Evolutionary conservation across 1,140 invertebrate species (phyloP), one percentile per base, ranked within the genome.

Genomic region (Thalassaphorura encarpata): DNA sequence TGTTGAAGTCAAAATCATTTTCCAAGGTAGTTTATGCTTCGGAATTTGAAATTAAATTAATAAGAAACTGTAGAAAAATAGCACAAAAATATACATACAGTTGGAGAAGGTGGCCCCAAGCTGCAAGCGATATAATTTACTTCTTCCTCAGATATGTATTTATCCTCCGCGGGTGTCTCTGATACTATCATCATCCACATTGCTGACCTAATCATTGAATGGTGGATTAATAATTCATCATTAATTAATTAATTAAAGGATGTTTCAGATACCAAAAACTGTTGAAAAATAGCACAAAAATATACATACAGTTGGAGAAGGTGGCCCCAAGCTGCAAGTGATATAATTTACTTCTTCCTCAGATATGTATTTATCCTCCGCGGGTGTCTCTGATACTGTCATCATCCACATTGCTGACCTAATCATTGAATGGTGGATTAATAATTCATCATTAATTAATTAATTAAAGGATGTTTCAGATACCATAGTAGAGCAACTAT

Each of bases 291-390:
- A 19, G 19, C 43, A 16, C 5, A n/a, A 11, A 36, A 11, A n/a
- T 11, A 11, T n/a, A 36, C 33, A 46, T 19, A 39, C 42, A 4
- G 50, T 13, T 16, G 48, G 46, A 2, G 47, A n/a, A 8, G 46
- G 19, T 16, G 52, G 27, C 1, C 71, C 71, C 24, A 75, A 52
- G 42, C 67, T 66, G 2, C 67, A 72, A 68, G 81, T 78, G 65
- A 93, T 87, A 63, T 87, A 90, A 43, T 83, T 79, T 3, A 86
- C 70, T 72, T 94, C 89, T 23, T 79, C 75, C 36, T 80, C 71
- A 0, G 80, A 78, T 49, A 93, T 92, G 24, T 75, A 72, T 2
- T 79, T 78, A 72, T 93, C 89, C 46, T 80, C 74, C 51, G 83
- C 81, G 0, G 89, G 89, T 11, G 78, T 79, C 61, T 89, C 85